Evolutionary conservation across 1,140 invertebrate species (phyloP).

Genomic region (Pseudomyrmex concolor): DNA sequence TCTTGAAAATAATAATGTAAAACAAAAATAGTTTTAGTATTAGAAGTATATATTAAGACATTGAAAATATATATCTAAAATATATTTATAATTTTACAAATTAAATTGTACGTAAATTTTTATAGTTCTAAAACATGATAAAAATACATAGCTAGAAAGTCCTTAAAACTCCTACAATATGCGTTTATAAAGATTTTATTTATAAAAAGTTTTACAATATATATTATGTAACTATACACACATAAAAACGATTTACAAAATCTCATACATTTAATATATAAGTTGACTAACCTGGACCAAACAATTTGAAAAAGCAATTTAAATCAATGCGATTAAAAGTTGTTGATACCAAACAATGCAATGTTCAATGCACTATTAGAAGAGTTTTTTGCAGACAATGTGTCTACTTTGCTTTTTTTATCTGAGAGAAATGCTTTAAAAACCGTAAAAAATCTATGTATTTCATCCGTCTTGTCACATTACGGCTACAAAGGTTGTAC

Average conservation of each 20-base stretch:
- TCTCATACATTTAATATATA: too few species aligned
- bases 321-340: neutral
- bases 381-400: too few species aligned
- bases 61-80: neutral
- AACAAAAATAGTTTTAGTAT: conserved; percentile 10
- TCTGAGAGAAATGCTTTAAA: too few species aligned
- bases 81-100: neutral
- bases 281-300: conserved; percentile 40
- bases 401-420: too few species aligned
- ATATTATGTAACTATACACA: neutral
- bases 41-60: neutral
- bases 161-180: neutral
- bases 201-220: neutral
- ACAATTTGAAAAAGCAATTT: neutral
- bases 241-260: too few species aligned
- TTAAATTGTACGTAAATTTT: too few species aligned
- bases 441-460: too few species aligned
- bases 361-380: neutral
- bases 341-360: neutral
- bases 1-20: neutral
- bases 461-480: too few species aligned
- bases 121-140: too few species aligned
- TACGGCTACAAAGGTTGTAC: too few species aligned
- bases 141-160: neutral
- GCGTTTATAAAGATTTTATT: neutral